A percentile compares a stretch with the other conserved stretches of the same genome.
Conservation (phyloP, 2,113 vertebrate species). For the Plecturocebus donacophilus region DNA sequence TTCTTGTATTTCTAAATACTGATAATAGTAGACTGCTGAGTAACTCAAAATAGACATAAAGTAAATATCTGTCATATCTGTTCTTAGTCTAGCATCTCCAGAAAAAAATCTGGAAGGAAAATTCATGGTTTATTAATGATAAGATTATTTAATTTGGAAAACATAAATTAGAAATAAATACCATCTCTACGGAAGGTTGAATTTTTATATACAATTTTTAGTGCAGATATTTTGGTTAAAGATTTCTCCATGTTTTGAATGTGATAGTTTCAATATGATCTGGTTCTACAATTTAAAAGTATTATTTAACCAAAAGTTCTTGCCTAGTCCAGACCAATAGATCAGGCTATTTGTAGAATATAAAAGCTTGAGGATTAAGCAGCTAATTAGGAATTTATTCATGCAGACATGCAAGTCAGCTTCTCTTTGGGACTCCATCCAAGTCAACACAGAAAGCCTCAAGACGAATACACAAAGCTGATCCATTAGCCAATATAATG, state of each 20-base stretch:
- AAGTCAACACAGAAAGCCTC: slow-evolving; percentile 43
- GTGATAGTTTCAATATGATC: neutral
- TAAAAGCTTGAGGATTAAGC: slow-evolving; percentile 41
- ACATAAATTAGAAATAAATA: slow-evolving; percentile 33
- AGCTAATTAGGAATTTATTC: slow-evolving; percentile 74
- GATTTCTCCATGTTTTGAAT: slow-evolving; percentile 1
- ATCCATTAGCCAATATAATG: neutral
- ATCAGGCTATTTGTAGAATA: slow-evolving; percentile 42
- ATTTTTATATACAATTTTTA: neutral
- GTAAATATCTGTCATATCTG: neutral
- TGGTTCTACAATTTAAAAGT: slow-evolving; percentile 6
- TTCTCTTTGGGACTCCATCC: slow-evolving; percentile 61
- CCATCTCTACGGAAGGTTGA: neutral
- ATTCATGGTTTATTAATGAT: slow-evolving; percentile 8
- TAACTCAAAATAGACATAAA: neutral
- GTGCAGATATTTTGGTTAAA: neutral
- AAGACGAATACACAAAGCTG: neutral
- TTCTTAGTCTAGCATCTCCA: neutral
- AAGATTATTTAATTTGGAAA: neutral
- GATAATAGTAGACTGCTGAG: neutral
- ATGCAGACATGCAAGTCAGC: slow-evolving; percentile 69
- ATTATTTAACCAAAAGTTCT: neutral
- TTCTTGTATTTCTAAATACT: neutral
- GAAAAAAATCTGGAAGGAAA: neutral
- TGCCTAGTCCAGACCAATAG: neutral